phyloP scores from a whole-genome alignment of 2,113 vertebrate species.

The Cephalopterus ornatus region DNA sequence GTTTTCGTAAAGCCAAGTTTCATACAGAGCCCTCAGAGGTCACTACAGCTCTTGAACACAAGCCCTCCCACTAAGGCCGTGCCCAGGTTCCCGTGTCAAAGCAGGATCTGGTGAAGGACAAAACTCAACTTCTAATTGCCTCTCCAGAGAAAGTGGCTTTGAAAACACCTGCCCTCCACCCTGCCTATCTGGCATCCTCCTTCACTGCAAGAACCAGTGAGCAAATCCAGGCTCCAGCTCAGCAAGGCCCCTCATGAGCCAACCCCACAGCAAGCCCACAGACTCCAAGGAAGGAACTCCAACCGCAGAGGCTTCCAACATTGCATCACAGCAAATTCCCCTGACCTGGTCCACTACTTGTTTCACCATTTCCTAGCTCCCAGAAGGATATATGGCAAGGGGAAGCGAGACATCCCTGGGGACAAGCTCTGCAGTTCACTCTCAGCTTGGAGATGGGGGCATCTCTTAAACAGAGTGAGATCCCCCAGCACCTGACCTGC shows the following conservation, averaged over 20 bases:
- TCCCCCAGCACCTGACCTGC: not conserved
- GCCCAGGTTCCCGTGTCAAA: not conserved
- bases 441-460: not conserved
- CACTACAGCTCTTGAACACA: no score
- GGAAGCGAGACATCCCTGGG: not conserved
- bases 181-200: not conserved
- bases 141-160: not conserved
- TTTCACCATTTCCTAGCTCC: not conserved
- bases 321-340: not conserved
- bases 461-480: not conserved
- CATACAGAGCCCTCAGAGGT: not conserved
- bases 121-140: not conserved
- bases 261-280: not conserved
- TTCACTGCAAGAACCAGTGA: not conserved
- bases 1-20: not conserved
- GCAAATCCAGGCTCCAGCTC: not conserved
- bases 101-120: not conserved
- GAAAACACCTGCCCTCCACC: not conserved
- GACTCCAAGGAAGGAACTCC: not conserved
- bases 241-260: not conserved
- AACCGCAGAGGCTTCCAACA: not conserved
- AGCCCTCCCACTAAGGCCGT: not conserved
- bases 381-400: not conserved
- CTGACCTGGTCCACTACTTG: rapidly evolving
- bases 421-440: not conserved